These are phyloP conservation scores for Carduelis carduelis DNA, from an alignment of 2,797 vertebrate genomes.

Conservation along the genomic window DNA sequence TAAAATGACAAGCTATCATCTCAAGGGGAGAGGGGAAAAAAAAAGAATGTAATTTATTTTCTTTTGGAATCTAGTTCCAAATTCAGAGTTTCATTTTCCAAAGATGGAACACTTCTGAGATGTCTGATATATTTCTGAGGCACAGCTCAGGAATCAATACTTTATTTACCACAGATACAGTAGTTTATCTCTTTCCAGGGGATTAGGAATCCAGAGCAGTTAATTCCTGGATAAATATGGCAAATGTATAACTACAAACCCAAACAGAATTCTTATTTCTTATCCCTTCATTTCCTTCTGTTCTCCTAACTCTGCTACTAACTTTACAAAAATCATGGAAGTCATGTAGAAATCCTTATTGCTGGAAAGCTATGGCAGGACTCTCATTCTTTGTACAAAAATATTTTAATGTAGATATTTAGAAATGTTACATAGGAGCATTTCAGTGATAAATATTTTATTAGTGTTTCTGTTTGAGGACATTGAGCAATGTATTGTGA, in stretches of 20 bases:
- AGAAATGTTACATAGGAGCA: conserved; percentile 28
- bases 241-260: neutral
- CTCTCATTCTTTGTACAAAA: conserved; percentile 28
- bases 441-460: conserved; percentile 58
- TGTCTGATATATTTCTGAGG: neutral
- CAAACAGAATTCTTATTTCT: neutral
- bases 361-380: conserved; percentile 12
- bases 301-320: neutral
- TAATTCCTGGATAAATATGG: neutral
- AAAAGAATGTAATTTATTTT: neutral
- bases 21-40: neutral
- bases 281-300: neutral
- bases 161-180: neutral
- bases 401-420: conserved; percentile 21
- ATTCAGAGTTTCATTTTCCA: conserved; percentile 36
- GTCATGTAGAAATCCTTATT: conserved; percentile 19
- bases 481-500: neutral
- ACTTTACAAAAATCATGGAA: neutral
- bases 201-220: neutral
- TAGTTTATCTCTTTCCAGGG: neutral
- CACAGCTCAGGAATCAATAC: neutral
- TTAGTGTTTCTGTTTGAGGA: conserved; percentile 34
- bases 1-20: conserved; percentile 49
- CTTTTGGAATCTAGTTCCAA: conserved; percentile 35
- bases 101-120: conserved; percentile 31